A percentile compares a stretch with the other conserved stretches of the same genome.
Evolutionary conservation across 2,888 invertebrate species (phyloP).

Genomic region (Labia minor): DNA sequence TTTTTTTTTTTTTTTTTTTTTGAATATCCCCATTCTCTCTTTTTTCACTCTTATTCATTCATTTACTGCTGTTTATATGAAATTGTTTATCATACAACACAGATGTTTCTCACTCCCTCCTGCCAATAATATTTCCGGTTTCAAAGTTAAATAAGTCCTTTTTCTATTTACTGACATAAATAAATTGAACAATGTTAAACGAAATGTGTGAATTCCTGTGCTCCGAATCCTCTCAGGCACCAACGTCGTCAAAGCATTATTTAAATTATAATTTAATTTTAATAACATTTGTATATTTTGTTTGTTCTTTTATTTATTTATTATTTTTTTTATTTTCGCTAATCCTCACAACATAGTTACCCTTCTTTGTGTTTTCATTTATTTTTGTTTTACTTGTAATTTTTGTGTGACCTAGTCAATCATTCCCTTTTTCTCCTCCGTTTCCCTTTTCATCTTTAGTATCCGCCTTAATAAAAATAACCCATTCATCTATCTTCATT

Average conservation of each 20-base stretch:
- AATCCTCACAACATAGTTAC: background rate
- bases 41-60: no score
- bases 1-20: background rate
- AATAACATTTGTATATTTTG: background rate
- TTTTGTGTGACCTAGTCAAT: background rate
- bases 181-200: no score
- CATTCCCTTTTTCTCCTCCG: background rate
- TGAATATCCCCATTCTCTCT: no score
- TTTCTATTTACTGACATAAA: no score
- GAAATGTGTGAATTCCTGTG: no score
- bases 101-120: no score
- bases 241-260: background rate
- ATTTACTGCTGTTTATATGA: no score
- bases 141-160: no score
- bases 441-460: no score
- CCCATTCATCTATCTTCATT: background rate
- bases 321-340: background rate
- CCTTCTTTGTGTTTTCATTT: background rate
- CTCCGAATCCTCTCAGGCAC: background rate
- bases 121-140: no score
- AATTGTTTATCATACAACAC: no score
- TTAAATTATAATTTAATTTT: background rate
- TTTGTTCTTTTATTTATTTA: background rate
- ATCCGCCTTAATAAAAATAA: background rate
- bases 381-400: background rate